Percentiles rank a stretch among this genome's conserved stretches.
phyloP scores from a whole-genome alignment of 2,888 invertebrate species.

The Drosophila multiciliata region DNA sequence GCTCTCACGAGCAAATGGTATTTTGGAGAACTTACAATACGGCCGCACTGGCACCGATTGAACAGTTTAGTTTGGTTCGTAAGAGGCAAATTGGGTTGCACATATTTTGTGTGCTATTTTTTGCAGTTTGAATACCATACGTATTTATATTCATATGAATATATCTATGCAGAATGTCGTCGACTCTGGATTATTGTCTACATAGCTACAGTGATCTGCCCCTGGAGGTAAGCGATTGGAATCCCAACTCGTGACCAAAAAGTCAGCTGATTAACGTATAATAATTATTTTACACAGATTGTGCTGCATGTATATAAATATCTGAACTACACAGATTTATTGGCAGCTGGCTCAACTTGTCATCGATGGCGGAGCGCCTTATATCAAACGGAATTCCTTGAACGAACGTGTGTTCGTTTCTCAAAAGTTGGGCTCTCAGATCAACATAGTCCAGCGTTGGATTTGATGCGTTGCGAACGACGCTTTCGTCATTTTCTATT shows the following conservation, averaged over 20 bases:
- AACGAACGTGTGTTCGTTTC: conserved; percentile 78
- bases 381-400: conserved; percentile 86
- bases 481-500: conserved; percentile 79
- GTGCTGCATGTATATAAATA: conserved; percentile 88
- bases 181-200: conserved; percentile 39
- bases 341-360: conserved; percentile 88
- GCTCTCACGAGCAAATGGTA: conserved; percentile 4
- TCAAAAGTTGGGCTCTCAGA: conserved; percentile 81
- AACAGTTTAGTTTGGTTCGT: conserved; percentile 29
- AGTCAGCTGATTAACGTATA: conserved; percentile 63
- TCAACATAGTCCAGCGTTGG: conserved; percentile 73
- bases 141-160: not conserved
- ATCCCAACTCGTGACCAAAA: conserved; percentile 50
- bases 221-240: conserved; percentile 77
- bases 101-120: conserved; percentile 10
- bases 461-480: conserved; percentile 76
- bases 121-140: not conserved
- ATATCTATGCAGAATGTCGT: conserved; percentile 43
- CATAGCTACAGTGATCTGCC: conserved; percentile 82
- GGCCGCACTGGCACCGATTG: conserved; percentile 42
- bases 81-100: conserved; percentile 14
- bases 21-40: conserved; percentile 25
- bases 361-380: conserved; percentile 89
- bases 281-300: conserved; percentile 85
- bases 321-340: conserved; percentile 88